A percentile compares a stretch with the other conserved stretches of the same genome.
Conservation (phyloP, 2,113 vertebrate species). For the Melanostigma gelatinosum region DNA sequence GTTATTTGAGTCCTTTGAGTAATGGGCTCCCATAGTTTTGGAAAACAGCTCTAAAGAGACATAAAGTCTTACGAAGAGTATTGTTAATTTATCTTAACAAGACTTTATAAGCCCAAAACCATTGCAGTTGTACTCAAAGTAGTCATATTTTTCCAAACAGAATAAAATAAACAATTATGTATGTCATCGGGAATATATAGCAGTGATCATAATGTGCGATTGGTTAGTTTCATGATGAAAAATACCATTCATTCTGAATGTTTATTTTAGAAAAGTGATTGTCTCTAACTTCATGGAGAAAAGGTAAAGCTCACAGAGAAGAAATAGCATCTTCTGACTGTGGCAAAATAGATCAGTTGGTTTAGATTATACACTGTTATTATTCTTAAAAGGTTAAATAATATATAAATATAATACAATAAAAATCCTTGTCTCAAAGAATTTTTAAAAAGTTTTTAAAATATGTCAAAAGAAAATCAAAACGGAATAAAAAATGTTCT, state of each 20-base stretch:
- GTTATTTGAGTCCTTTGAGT: not conserved
- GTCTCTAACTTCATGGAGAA: not conserved
- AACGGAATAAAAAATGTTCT: not conserved
- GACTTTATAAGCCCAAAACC: not conserved
- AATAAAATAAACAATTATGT: constrained; percentile 23
- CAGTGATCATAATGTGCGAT: constrained; percentile 20
- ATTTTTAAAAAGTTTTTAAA: not conserved
- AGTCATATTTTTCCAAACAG: not conserved
- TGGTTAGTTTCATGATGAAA: constrained; percentile 37
- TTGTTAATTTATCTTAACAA: not conserved
- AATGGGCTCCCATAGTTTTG: not conserved
- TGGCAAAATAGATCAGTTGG: constrained; percentile 19
- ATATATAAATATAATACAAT: not conserved
- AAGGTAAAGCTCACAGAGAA: not conserved
- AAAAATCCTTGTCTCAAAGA: not conserved
- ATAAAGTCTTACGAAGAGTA: not conserved
- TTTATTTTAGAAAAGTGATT: constrained; percentile 1
- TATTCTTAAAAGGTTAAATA: not conserved
- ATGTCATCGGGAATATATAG: constrained; percentile 7
- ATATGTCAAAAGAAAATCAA: not conserved
- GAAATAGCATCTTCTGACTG: not conserved
- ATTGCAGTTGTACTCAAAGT: constrained; percentile 4
- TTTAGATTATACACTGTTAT: not conserved
- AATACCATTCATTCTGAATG: constrained; percentile 19
- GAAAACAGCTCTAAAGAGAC: constrained; percentile 1